These are phyloP conservation scores for Garrulus glandarius DNA, from an alignment of 2,797 vertebrate genomes.

Conservation along the genomic window DNA sequence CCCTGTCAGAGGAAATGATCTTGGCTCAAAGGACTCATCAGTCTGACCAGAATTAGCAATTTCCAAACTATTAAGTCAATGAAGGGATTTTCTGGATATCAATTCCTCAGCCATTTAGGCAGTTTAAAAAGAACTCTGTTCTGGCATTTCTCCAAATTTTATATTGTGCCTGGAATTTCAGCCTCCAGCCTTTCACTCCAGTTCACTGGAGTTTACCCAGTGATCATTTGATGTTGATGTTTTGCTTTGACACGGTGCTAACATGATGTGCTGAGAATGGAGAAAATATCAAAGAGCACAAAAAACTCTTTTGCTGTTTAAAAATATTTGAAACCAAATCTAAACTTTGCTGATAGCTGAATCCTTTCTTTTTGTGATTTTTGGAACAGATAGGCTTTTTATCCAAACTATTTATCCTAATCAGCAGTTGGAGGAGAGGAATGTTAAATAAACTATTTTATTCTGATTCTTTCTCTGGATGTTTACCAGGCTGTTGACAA, in stretches of 20 bases:
- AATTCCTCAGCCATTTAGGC: conserved; percentile 16
- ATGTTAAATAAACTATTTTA: conserved; percentile 81
- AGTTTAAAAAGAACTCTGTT: conserved; percentile 34
- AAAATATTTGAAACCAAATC: conserved; percentile 74
- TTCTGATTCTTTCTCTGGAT: conserved; percentile 78
- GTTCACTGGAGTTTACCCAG: conserved; percentile 50
- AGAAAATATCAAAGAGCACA: conserved; percentile 71
- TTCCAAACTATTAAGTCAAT: conserved; percentile 36
- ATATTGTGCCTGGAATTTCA: conserved; percentile 57
- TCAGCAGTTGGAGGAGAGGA: conserved; percentile 81
- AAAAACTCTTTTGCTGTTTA: conserved; percentile 74
- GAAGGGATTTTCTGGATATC: conserved; percentile 44
- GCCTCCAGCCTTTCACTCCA: conserved; percentile 49
- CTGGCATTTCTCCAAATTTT: conserved; percentile 32
- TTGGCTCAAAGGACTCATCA: conserved; percentile 50
- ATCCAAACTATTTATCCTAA: conserved; percentile 84
- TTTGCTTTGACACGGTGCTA: conserved; percentile 70
- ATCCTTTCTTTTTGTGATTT: conserved; percentile 76
- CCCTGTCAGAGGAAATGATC: conserved; percentile 47
- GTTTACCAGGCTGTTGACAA: conserved; percentile 81
- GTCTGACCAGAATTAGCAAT: conserved; percentile 42
- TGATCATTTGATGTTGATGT: conserved; percentile 62
- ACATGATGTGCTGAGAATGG: conserved; percentile 70
- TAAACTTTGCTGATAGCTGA: conserved; percentile 74
- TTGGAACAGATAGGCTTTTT: conserved; percentile 78